phyloP scores from a whole-genome alignment of 1,140 invertebrate species.

The Aphis gossypii region DNA sequence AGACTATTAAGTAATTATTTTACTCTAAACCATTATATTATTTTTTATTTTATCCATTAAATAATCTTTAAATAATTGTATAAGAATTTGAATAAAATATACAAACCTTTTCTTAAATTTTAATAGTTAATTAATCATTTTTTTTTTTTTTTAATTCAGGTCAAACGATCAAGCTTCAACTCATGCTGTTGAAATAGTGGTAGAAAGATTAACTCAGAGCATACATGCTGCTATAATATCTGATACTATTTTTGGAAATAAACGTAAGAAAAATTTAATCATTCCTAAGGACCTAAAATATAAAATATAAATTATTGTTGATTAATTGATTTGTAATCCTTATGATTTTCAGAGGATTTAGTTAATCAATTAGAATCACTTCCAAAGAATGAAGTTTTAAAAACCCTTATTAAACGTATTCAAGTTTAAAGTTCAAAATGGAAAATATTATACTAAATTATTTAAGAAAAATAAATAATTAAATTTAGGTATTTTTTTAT shows the following conservation, averaged over 20 bases:
- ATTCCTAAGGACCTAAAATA: neutral
- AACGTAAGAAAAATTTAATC: conserved; percentile 63
- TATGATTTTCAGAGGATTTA: conserved; percentile 39
- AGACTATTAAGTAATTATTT: conserved; percentile 48
- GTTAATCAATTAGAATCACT: conserved; percentile 48
- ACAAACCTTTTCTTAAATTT: neutral
- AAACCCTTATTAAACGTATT: conserved; percentile 47
- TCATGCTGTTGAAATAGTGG: conserved; percentile 63
- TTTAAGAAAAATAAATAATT: neutral
- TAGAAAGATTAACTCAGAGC: conserved; percentile 80
- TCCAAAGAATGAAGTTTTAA: conserved; percentile 36
- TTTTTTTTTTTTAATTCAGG: conserved; percentile 18
- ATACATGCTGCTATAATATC: conserved; percentile 76
- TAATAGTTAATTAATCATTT: neutral
- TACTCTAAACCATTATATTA: conserved; percentile 45
- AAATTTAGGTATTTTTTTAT: neutral
- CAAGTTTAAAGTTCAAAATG: conserved; percentile 7
- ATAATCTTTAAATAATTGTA: neutral
- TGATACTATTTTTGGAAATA: conserved; percentile 80
- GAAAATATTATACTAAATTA: neutral
- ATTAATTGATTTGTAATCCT: neutral
- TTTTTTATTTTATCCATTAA: neutral
- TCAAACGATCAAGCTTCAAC: neutral
- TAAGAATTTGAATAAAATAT: neutral
- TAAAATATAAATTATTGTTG: neutral